These are phyloP conservation scores for Therioaphis trifolii DNA, from an alignment of 2,888 invertebrate genomes.

Conservation along the genomic window DNA sequence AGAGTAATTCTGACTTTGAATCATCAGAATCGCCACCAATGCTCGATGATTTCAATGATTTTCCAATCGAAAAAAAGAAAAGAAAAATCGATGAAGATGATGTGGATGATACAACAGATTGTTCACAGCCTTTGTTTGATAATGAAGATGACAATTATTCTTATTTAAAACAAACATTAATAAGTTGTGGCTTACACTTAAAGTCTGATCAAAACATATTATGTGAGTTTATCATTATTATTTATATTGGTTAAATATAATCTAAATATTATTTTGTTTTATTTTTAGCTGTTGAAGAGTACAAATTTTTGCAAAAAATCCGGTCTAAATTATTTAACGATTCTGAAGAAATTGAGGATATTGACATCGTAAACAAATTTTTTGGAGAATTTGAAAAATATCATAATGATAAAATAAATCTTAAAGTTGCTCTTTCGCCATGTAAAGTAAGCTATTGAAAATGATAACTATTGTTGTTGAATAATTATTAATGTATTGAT, in stretches of 20 bases:
- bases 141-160: not conserved
- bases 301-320: slow-evolving; percentile 42
- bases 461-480: not conserved
- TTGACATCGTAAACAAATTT: slow-evolving; percentile 29
- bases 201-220: slow-evolving; percentile 52
- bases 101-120: not conserved
- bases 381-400: slow-evolving; percentile 46
- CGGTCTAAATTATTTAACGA: slow-evolving; percentile 45
- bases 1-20: not conserved
- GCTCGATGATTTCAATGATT: slow-evolving; percentile 34
- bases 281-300: slow-evolving; percentile 41
- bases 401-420: slow-evolving; percentile 34
- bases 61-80: slow-evolving; percentile 40
- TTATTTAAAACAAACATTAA: slow-evolving; percentile 42
- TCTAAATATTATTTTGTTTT: not conserved
- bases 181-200: slow-evolving; percentile 50
- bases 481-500: not conserved
- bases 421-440: slow-evolving; percentile 36
- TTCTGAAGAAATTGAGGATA: slow-evolving; percentile 49
- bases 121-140: slow-evolving; percentile 31
- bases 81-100: not conserved
- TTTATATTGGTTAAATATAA: not conserved
- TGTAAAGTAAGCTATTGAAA: slow-evolving; percentile 45
- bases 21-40: slow-evolving; percentile 39
- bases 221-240: not conserved